These are phyloP conservation scores for Enteromius viviparus DNA, from an alignment of 2,797 vertebrate species.

Conservation along the genomic window DNA sequence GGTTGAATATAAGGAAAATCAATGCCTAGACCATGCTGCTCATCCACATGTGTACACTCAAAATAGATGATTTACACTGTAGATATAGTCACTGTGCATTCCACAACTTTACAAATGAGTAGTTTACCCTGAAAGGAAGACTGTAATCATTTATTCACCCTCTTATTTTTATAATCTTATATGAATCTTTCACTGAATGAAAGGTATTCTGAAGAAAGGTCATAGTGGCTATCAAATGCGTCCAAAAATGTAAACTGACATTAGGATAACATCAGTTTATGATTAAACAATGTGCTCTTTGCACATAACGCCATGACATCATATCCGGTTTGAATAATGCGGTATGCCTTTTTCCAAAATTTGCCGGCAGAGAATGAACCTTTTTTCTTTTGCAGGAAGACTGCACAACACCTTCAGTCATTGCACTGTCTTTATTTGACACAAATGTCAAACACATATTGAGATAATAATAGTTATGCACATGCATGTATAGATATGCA, in stretches of 20 bases:
- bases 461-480: too few species aligned
- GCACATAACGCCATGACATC: too few species aligned
- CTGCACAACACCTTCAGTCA: too few species aligned
- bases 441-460: too few species aligned
- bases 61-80: background rate
- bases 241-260: background rate
- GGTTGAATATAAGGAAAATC: conserved; percentile 1
- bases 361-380: too few species aligned
- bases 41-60: background rate
- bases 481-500: too few species aligned
- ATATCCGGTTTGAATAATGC: too few species aligned
- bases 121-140: background rate
- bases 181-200: background rate
- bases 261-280: background rate
- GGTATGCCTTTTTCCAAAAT: too few species aligned
- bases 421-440: too few species aligned
- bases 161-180: background rate
- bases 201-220: background rate
- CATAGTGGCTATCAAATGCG: too few species aligned
- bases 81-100: background rate
- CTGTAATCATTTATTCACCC: background rate
- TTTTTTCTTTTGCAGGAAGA: too few species aligned
- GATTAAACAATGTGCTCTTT: background rate
- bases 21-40: background rate
- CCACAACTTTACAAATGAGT: background rate